phyloP scores from a whole-genome alignment of 2,888 invertebrate species.

The Callyntrura sp. region DNA sequence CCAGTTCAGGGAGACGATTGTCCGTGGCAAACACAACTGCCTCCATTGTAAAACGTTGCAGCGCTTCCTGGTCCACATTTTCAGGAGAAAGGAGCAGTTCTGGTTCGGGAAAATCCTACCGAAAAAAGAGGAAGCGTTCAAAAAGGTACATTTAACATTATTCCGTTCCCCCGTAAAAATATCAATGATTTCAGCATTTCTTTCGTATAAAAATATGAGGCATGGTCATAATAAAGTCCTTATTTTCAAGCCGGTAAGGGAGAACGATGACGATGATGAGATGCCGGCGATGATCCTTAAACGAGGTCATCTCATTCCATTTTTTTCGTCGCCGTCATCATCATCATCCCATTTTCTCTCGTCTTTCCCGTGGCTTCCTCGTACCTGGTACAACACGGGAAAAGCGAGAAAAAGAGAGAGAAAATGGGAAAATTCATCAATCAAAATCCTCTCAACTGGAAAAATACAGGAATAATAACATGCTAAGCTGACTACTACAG shows the following conservation, averaged over 20 bases:
- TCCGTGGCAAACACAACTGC: constrained; percentile 86
- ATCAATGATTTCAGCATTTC: constrained; percentile 39
- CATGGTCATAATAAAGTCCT: constrained; percentile 33
- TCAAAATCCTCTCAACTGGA: constrained; percentile 25
- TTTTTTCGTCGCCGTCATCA: background rate
- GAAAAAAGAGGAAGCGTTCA: no score
- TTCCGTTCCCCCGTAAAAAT: constrained; percentile 45
- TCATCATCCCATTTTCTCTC: background rate
- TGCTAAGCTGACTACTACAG: background rate
- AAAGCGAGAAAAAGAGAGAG: background rate
- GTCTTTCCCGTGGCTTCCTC: background rate
- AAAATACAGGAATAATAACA: background rate
- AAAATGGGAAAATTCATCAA: constrained; percentile 5
- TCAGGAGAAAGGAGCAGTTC: constrained; percentile 85
- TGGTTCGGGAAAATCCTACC: constrained; percentile 86
- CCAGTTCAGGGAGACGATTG: constrained; percentile 84
- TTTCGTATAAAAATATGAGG: background rate
- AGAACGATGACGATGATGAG: constrained; percentile 1
- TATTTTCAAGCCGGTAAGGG: constrained; percentile 20
- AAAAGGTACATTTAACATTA: no score
- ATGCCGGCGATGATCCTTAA: background rate
- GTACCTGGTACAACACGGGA: constrained; percentile 85
- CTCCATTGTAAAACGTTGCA: constrained; percentile 86
- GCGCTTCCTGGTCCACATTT: constrained; percentile 86
- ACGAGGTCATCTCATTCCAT: background rate